Percentiles rank a stretch among this genome's conserved stretches.
These are phyloP conservation scores for Agapetus fuscipes DNA, from an alignment of 2,888 invertebrate genomes.

Conservation along the genomic window DNA sequence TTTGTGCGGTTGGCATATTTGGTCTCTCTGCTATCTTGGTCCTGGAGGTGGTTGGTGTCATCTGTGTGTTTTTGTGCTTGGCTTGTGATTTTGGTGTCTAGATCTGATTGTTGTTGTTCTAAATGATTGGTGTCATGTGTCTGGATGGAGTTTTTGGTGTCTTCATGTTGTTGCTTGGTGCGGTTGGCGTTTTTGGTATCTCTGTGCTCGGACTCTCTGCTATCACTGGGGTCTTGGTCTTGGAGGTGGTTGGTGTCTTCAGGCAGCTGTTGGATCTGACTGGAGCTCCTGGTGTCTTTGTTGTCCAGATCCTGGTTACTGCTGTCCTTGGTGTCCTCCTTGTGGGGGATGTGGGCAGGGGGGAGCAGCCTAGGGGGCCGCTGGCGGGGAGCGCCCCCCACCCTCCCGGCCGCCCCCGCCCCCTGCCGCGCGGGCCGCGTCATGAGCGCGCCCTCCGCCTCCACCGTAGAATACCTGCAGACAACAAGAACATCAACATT, in stretches of 20 bases:
- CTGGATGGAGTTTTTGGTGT: no score
- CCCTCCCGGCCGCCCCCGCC: constrained; percentile 24
- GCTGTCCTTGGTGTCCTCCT: background rate
- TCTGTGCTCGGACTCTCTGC: no score
- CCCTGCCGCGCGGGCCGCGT: constrained; percentile 22
- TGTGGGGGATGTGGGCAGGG: background rate
- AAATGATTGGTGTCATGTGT: no score
- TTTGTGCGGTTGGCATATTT: no score
- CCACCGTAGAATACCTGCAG: constrained; percentile 20
- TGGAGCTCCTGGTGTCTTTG: no score
- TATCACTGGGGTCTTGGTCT: background rate
- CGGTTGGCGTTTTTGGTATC: no score
- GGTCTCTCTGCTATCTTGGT: background rate
- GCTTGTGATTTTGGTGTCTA: no score
- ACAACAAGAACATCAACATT: background rate
- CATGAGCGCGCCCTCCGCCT: constrained; percentile 20
- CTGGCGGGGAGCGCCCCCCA: constrained; percentile 20
- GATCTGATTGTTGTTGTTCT: no score
- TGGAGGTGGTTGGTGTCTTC: background rate
- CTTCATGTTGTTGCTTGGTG: no score
- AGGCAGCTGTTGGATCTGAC: no score
- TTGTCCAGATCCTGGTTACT: background rate
- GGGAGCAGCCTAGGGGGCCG: constrained; percentile 6
- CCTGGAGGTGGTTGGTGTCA: background rate
- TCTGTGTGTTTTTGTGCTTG: no score